Percentiles rank a stretch among this genome's conserved stretches.
phyloP scores from a whole-genome alignment of 2,797 vertebrate species.

The Alca torda region DNA sequence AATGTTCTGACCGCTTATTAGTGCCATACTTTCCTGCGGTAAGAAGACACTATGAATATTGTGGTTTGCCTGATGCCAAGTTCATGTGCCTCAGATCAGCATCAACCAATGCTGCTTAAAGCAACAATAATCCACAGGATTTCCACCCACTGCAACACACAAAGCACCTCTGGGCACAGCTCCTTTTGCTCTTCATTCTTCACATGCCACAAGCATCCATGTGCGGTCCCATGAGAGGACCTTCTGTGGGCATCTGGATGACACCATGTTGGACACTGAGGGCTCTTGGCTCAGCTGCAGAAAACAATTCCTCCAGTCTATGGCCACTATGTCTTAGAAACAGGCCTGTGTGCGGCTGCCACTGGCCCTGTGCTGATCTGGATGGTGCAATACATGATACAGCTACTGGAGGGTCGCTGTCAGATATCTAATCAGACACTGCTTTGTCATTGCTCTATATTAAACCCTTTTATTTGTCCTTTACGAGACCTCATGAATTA shows the following conservation, averaged over 20 bases:
- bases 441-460: neutral
- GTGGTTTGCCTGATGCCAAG: neutral
- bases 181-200: neutral
- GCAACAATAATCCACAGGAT: neutral
- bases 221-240: neutral
- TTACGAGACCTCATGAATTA: neutral
- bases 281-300: neutral
- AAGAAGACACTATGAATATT: neutral
- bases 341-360: fast-evolving
- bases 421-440: neutral
- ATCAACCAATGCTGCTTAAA: neutral
- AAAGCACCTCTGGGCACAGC: neutral
- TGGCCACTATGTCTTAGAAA: neutral
- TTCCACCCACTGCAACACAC: neutral
- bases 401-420: neutral
- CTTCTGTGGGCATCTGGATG: neutral
- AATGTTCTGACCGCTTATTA: neutral
- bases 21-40: fast-evolving
- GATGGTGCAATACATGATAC: too few species aligned
- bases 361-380: neutral
- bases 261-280: fast-evolving
- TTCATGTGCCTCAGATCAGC: neutral
- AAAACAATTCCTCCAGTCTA: neutral
- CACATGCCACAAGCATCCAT: too few species aligned
- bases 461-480: neutral